Base-by-base conservation (phyloP, 2,113 vertebrate species). In the Hypocryptadius cinnamomeus region DNA sequence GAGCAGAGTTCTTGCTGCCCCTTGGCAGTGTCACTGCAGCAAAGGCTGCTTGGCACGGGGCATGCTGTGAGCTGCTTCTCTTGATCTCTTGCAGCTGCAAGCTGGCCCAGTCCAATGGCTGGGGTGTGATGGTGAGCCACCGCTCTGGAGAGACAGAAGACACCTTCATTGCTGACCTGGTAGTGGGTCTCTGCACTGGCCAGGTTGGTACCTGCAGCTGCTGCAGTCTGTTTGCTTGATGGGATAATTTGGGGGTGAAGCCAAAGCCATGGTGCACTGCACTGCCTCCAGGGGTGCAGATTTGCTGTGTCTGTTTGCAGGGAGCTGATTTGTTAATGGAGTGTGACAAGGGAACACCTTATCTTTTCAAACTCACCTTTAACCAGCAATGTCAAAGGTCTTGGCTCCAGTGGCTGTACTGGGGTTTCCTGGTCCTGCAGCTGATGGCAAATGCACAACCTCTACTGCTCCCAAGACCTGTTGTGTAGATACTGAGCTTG, bases 41-140 rank as follows among this genome's bases (percentile, higher is more conserved):
- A 10, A 15, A 81, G 50, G 61, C 60, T 85, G 59, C 25, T 18
- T 10, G 37, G 65, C 50, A 18, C 14, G 30, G 3, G 80, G n/a
- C 9, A 2, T 1, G 7, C 39, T 42, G 5, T 70, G 72, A 19
- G 10, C 87, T 39, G 10, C 15, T 15, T 20, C 50, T 93, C 14
- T 44, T 28, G 8, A 0, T 95, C 28, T 73, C 33, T 85, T 86
- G 17, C 33, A 99, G 99, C 79, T 99, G 99, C 97, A 99, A 99
- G 94, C 98, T 99, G 93, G 99, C 99, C 47, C 99, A 99, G 97
- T 97, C 98, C 95, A 99, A 95, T 1, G 98, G 99, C 44, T 99
- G 99, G 99, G 99, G 99, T 4, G 99, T 99, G 96, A 99, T 99
- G 99, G 99, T 99, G 81, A 99, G 99, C 40, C 99, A 99, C 89